Evolutionary conservation across 2,113 vertebrate species (phyloP).

Genomic region (Coreoperca whiteheadi): DNA sequence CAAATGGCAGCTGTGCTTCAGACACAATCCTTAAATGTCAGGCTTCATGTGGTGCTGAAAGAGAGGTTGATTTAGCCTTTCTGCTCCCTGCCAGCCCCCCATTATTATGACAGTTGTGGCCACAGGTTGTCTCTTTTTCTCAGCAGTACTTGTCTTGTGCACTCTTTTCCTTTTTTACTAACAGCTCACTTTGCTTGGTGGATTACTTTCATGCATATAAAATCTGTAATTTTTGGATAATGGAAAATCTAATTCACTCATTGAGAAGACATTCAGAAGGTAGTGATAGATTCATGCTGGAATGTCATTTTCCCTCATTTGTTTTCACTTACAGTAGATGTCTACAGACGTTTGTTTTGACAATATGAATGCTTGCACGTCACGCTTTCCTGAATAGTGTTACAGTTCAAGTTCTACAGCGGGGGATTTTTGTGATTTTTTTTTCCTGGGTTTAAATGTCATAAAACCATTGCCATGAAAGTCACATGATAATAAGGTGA

Average conservation of each 20-base stretch:
- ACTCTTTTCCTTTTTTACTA: constrained; percentile 45
- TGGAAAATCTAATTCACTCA: not conserved
- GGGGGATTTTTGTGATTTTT: not conserved
- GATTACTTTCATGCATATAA: constrained; percentile 5
- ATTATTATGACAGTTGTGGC: not conserved
- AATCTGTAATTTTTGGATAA: not conserved
- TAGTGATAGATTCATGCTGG: not conserved
- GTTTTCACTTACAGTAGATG: not conserved
- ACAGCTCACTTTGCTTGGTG: constrained; percentile 38
- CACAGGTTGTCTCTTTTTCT: constrained; percentile 21
- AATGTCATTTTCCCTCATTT: not conserved
- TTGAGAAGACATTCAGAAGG: not conserved
- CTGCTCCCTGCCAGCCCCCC: not conserved
- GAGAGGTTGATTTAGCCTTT: not conserved
- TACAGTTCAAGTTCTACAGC: constrained; percentile 17
- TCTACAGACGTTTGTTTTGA: constrained; percentile 3
- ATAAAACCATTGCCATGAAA: not conserved
- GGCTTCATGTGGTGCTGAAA: constrained; percentile 9
- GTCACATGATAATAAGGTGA: not conserved
- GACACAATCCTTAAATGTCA: not conserved
- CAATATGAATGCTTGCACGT: not conserved
- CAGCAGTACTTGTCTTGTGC: constrained; percentile 12
- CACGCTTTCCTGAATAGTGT: not conserved
- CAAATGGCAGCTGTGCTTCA: not conserved
- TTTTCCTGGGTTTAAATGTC: not conserved